Evolutionary conservation across 2,888 invertebrate species (phyloP), one percentile per base, ranked within the genome.

Genomic region (Diaprepes abbreviatus): DNA sequence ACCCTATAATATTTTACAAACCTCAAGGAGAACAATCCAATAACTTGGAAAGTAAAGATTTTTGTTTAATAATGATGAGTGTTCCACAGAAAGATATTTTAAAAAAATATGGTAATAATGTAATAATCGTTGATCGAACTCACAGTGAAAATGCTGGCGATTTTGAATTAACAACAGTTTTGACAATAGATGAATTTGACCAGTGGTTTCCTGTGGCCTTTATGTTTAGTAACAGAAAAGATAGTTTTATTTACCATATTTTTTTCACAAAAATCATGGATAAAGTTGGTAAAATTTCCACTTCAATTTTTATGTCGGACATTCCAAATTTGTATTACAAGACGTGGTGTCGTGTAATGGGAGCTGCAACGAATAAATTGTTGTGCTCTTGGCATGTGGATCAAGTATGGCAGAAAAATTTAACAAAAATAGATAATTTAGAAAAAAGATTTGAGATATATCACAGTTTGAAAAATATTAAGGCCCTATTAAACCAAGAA

Each of bases 121-220:
- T 17, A 10, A 17, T 40, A 7, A 40, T 14, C 16, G 17, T 71
- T 28, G 67, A 67, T 62, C 38, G 54, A 1, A 71, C 67, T 0
- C 71, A 71, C 35, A 63, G 67, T 5, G 9, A 58, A 1, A 71
- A 71, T 60, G 9, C 28, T 7, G 52, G 64, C 17, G 63, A 68
- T 54, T 68, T 68, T 63, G 36, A 63, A n/a, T n/a, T 68, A 16
- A 63, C 63, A 3, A 68, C 54, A n/a, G 2, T 63, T 4, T 17
- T 68, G 45, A 35, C 31, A 7, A 9, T 63, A 31, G 52, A 54
- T 24, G 63, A 63, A 10, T 17, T n/a, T 10, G 19, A 38, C 1
- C 14, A 63, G 35, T 52, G 63, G 9, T 63, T 63, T 36, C 63
- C 63, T 3, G 38, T 57, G 1, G 36, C 38, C 4, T 57, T 35